Base-by-base conservation (phyloP, 2,888 invertebrate species). In the Hypomecis punctinalis region DNA sequence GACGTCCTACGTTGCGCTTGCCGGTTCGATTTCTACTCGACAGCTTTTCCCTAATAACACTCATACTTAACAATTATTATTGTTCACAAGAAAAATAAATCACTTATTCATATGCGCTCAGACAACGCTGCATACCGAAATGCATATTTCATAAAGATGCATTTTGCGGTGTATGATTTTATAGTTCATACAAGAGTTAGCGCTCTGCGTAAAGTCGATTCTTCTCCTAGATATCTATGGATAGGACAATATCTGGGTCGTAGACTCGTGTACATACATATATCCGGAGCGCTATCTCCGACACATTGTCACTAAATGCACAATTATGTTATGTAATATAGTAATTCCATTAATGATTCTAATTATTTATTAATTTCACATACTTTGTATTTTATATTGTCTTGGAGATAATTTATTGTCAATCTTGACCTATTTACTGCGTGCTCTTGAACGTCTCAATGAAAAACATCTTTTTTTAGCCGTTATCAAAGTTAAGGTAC, bases 221-320 rank as follows among this genome's bases (percentile, higher is more conserved):
- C 23, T 2, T 23, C 23, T 23, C 1, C 1, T 23, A 23, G 23
- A 23, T 23, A 23, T 23, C 23, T 61, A 55, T 45, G 33, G 39
- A 45, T 23, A 56, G 48, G 45, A 55, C 37, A 61, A 39, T 37
- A 62, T 52, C 42, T 57, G 45, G 62, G 62, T 46, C 62, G 42
- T 40, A 39, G 47, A 40, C 23, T 33, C 39, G 33, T 45, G 39
- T 56, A 23, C 23, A 23, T 56, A 23, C 23, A 23, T 23, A 56
- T 62, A 84, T 88, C 88, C 86, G 89, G 87, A 84, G 85, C 74
- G 76, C 79, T 84, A 84, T 86, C 83, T 74, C 76, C 70, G 7
- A 74, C 73, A 77, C 78, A 82, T 75, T 75, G 80, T 77, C 58
- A 48, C 78, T 77, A 85, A 84, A 75, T 83, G 84, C 82, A 83